These are phyloP conservation scores for Propithecus deckenii DNA, from an alignment of 2,797 vertebrate genomes.

Conservation along the genomic window DNA sequence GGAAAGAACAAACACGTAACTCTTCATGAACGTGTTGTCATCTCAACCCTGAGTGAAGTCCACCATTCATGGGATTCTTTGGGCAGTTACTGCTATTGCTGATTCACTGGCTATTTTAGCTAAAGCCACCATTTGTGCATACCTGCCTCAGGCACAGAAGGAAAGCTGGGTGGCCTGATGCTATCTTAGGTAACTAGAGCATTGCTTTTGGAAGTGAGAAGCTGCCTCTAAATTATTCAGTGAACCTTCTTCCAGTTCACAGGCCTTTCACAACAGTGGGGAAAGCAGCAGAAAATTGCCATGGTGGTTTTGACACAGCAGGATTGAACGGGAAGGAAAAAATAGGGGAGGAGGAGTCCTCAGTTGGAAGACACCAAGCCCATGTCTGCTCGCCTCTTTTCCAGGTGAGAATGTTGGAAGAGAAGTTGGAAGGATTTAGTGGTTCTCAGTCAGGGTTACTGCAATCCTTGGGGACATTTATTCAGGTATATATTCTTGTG, in stretches of 20 bases:
- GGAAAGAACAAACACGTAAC: background rate
- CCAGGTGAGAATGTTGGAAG: background rate
- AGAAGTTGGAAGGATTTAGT: background rate
- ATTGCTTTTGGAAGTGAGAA: slow-evolving; percentile 40
- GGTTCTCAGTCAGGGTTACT: background rate
- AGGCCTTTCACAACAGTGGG: background rate
- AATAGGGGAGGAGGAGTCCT: background rate
- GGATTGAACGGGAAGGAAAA: background rate
- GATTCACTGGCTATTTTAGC: background rate
- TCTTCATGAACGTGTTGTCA: background rate
- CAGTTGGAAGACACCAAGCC: background rate
- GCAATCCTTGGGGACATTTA: too few species aligned
- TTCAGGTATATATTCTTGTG: background rate
- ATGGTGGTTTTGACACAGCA: background rate
- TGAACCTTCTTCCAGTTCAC: background rate
- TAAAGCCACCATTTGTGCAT: background rate
- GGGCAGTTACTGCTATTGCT: background rate
- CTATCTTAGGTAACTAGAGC: slow-evolving; percentile 31
- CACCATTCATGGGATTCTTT: background rate
- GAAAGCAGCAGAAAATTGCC: background rate
- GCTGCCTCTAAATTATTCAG: slow-evolving; percentile 63
- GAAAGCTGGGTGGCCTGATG: background rate
- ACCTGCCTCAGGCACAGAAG: background rate
- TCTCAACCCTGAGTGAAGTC: background rate
- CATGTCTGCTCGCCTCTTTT: background rate